Evolutionary conservation across 2,113 vertebrate species (phyloP).

Genomic region (Pseudonaja textilis): DNA sequence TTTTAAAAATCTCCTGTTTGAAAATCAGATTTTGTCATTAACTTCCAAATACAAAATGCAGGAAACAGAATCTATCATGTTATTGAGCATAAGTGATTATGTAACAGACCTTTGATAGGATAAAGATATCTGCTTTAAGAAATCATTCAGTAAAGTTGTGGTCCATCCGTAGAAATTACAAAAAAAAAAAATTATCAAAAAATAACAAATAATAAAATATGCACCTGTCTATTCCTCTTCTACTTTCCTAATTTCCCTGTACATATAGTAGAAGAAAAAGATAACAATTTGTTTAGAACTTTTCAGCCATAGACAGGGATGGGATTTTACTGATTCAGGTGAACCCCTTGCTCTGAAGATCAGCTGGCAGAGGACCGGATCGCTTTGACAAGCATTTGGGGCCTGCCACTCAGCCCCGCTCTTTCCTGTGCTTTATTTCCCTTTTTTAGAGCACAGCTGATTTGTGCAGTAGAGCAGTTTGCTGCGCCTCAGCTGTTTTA

Average conservation of each 20-base stretch:
- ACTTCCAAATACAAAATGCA: not conserved
- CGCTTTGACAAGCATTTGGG: no score
- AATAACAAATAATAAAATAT: not conserved
- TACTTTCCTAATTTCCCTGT: not conserved
- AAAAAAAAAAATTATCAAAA: not conserved
- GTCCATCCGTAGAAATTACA: not conserved
- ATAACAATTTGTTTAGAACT: not conserved
- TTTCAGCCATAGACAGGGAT: not conserved
- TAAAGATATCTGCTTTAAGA: not conserved
- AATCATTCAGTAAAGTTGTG: not conserved
- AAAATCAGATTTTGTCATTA: not conserved
- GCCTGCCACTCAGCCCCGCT: no score
- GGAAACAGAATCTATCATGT: not conserved
- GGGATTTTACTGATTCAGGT: no score
- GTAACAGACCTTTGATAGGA: not conserved
- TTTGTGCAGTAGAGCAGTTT: no score
- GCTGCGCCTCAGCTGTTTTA: no score
- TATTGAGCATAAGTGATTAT: not conserved
- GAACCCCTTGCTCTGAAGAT: no score
- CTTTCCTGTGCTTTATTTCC: no score
- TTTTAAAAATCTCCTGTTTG: not conserved
- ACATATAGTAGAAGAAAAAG: not conserved
- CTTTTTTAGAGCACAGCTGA: no score
- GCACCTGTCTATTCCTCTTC: not conserved
- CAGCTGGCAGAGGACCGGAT: no score